Conservation (phyloP, 2,797 vertebrate species). For the Masticophis lateralis region DNA sequence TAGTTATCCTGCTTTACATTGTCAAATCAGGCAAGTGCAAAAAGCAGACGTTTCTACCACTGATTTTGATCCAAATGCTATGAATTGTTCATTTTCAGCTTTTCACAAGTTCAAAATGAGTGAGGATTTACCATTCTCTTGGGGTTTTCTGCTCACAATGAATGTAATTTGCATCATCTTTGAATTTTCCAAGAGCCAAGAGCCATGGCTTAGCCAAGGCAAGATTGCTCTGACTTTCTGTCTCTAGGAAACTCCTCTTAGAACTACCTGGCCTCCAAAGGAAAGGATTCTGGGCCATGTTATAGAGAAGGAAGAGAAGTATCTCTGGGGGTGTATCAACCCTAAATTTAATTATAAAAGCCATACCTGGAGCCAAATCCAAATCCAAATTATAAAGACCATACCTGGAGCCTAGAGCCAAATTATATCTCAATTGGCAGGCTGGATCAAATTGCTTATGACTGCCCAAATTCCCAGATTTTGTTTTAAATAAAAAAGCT, state of each 20-base stretch:
- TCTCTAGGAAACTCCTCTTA: not conserved
- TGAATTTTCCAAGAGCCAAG: not conserved
- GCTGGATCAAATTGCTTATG: not conserved
- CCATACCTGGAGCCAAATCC: not conserved
- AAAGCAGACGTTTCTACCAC: not conserved
- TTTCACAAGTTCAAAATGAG: not conserved
- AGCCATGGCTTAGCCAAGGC: not conserved
- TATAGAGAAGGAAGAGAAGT: not conserved
- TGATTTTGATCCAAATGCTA: not conserved
- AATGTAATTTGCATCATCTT: not conserved
- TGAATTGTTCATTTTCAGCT: not conserved
- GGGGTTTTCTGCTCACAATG: not conserved
- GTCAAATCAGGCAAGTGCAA: not conserved
- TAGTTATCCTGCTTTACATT: not conserved
- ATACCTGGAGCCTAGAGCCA: not conserved
- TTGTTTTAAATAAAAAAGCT: not conserved
- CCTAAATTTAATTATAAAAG: not conserved
- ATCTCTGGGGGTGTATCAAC: not conserved
- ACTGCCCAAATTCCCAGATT: not conserved
- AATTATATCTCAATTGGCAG: not conserved
- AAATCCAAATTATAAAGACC: not conserved
- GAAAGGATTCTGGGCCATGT: not conserved
- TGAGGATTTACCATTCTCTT: not conserved
- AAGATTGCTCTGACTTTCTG: not conserved
- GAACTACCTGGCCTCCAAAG: not conserved